A percentile compares a stretch with the other conserved stretches of the same genome.
Conservation (phyloP, 2,113 vertebrate species). For the Caretta caretta region DNA sequence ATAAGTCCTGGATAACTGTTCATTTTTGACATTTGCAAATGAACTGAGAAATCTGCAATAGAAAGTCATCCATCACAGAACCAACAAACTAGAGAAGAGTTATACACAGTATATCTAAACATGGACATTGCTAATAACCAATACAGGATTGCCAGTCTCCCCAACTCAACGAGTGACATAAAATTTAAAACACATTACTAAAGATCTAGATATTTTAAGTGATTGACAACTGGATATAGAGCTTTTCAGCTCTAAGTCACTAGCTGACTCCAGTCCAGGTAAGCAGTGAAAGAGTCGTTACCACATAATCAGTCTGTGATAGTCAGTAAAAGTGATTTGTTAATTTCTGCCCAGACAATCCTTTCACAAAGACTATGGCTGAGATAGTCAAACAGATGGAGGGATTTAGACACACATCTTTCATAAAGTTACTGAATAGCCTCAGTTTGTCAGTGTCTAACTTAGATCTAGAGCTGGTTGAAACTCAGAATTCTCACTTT, state of each 20-base stretch:
- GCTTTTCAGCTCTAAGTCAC: slow-evolving; percentile 18
- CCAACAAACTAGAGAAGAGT: not conserved
- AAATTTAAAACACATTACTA: not conserved
- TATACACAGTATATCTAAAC: not conserved
- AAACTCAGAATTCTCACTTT: not conserved
- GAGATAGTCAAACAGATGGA: not conserved
- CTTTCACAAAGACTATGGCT: not conserved
- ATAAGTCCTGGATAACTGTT: not conserved
- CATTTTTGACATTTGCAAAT: not conserved
- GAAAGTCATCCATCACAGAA: not conserved
- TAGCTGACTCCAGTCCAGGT: not conserved
- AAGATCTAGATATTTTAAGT: not conserved
- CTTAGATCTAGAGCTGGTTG: not conserved
- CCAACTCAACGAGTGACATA: not conserved
- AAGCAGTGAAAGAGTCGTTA: not conserved
- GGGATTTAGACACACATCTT: not conserved
- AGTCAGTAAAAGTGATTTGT: not conserved
- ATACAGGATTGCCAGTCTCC: not conserved
- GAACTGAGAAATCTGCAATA: not conserved
- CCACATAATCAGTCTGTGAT: not conserved
- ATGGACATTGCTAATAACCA: not conserved
- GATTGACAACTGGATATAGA: slow-evolving; percentile 12
- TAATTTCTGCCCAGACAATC: not conserved
- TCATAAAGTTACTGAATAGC: accelerated
- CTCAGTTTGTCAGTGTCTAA: not conserved